Percentiles rank a stretch among this genome's conserved stretches.
Evolutionary conservation across 2,888 invertebrate species (phyloP).

Genomic region (Candidula unifasciata): DNA sequence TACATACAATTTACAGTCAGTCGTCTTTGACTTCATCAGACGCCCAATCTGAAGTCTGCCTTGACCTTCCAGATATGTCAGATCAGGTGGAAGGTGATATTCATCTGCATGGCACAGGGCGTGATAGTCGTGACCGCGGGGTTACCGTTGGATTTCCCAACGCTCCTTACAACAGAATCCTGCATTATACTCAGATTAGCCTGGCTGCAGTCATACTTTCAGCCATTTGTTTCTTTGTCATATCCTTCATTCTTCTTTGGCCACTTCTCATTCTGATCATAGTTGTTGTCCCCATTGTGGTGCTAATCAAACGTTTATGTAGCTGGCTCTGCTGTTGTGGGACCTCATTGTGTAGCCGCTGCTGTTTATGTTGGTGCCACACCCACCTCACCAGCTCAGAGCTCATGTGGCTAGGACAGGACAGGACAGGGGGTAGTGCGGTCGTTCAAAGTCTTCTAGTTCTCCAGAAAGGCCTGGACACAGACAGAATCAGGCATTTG

Average conservation of each 20-base stretch:
- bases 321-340: slow-evolving; percentile 72
- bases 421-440: slow-evolving; percentile 69
- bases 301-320: slow-evolving; percentile 70
- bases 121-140: slow-evolving; percentile 23
- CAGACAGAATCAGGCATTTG: slow-evolving; percentile 78
- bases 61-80: slow-evolving; percentile 52
- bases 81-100: slow-evolving; percentile 39
- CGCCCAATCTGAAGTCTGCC: slow-evolving; percentile 54
- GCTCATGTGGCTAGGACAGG: slow-evolving; percentile 78
- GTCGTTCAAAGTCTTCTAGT: slow-evolving; percentile 80
- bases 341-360: slow-evolving; percentile 57
- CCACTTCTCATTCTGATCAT: slow-evolving; percentile 78
- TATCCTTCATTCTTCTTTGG: slow-evolving; percentile 78
- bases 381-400: slow-evolving; percentile 78
- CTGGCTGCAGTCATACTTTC: slow-evolving; percentile 68
- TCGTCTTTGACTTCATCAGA: slow-evolving; percentile 54
- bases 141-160: slow-evolving; percentile 68
- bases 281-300: slow-evolving; percentile 76
- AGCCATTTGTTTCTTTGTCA: slow-evolving; percentile 71
- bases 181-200: slow-evolving; percentile 78
- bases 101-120: slow-evolving; percentile 11
- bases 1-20: slow-evolving; percentile 49
- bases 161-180: slow-evolving; percentile 77
- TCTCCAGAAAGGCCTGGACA: slow-evolving; percentile 79
- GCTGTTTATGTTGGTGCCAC: slow-evolving; percentile 72